Percentiles rank a stretch among this genome's conserved stretches.
These are phyloP conservation scores for Troides helena DNA, from an alignment of 2,888 invertebrate species.

Conservation along the genomic window DNA sequence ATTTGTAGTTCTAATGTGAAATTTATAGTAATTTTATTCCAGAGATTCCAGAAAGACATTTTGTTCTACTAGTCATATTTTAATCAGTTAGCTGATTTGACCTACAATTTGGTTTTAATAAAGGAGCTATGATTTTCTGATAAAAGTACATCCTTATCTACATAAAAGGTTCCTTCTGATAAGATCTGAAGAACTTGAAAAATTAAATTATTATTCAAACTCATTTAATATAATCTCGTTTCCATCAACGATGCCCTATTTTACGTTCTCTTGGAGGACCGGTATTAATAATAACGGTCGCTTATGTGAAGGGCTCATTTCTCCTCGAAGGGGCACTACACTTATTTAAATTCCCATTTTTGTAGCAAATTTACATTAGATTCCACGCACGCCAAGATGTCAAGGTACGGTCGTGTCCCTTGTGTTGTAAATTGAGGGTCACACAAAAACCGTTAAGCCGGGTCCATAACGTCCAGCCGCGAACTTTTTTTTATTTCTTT, in stretches of 20 bases:
- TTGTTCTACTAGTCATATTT: too few species aligned
- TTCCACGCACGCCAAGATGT: conserved; percentile 68
- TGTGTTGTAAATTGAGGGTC: conserved; percentile 78
- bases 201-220: conserved; percentile 27
- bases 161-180: background rate
- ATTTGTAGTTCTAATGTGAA: too few species aligned
- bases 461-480: conserved; percentile 76
- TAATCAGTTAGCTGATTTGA: background rate
- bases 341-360: conserved; percentile 79
- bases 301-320: conserved; percentile 64
- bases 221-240: conserved; percentile 28
- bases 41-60: too few species aligned
- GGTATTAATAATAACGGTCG: conserved; percentile 69
- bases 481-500: conserved; percentile 63
- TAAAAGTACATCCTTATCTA: background rate
- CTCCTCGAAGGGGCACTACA: conserved; percentile 56
- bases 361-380: conserved; percentile 77
- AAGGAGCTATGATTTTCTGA: background rate
- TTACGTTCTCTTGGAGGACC: conserved; percentile 56
- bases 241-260: conserved; percentile 32
- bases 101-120: background rate
- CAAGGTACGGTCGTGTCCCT: conserved; percentile 68
- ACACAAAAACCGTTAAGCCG: conserved; percentile 78
- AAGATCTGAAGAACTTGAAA: background rate
- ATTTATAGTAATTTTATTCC: too few species aligned